Base-by-base conservation (phyloP, 2,113 vertebrate genomes). In the Corydoras maculifer region DNA sequence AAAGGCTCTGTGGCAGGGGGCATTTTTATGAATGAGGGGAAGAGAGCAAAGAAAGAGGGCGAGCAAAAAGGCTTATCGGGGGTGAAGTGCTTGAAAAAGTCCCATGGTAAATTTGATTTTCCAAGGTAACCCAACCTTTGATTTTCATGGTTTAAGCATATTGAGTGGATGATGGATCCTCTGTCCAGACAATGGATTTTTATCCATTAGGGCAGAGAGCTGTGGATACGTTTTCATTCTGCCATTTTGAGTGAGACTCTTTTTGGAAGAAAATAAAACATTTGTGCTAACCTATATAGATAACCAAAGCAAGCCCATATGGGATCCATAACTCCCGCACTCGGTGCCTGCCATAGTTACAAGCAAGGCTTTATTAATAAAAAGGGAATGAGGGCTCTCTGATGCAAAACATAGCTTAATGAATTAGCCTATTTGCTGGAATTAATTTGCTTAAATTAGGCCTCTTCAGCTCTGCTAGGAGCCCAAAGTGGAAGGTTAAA, bases 321-420 rank as follows among this genome's bases (percentile, higher is more conserved):
- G 53, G 55, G n/a, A 73, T 67, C 58, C 50, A 55, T 25, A 55
- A 61, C 31, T 62, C 57, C 51, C 15, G 5, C 15, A 43, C 15
- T 29, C 15, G 32, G 14, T 61, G 18, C 12, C 49, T 29, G 54
- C 57, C 30, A 25, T 25, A 25, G 18, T 25, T 25, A 25, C 18
- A 25, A 25, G 18, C 18, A 25, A 25, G 18, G 18, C 18, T 25
- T 25, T 25, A 25, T 25, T 25, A 25, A 25, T 25, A 25, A 25
- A 25, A 25, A 25, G 18, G 18, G 18, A 25, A 53, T 14, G 29
- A 73, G 72, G 72, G 51, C 65, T 74, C 72, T 74, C 51, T 74
- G 72, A 74, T 74, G 72, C 65, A 74, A 68, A 74, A 68, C 72
- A 35, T 62, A 53, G 66, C 72, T 74, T 74, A 74, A 74, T 74